These are phyloP conservation scores for Catajapyx aquilonaris DNA, from an alignment of 1,140 invertebrate species.

Conservation along the genomic window DNA sequence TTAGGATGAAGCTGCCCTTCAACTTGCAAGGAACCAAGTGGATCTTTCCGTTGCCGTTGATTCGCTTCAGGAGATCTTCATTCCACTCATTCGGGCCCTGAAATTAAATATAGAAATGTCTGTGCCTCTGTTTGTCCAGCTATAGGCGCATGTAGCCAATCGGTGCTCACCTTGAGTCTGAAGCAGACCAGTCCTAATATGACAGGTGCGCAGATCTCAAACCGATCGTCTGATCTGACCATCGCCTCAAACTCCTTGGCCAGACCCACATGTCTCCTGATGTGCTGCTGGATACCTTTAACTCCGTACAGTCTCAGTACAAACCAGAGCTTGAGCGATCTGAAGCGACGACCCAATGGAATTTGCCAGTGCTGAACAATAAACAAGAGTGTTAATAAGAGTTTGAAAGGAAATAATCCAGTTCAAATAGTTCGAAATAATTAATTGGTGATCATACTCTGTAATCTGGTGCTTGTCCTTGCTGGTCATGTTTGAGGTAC, in stretches of 20 bases:
- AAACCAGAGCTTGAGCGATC: slow-evolving; percentile 88
- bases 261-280: slow-evolving; percentile 49
- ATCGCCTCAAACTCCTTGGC: slow-evolving; percentile 54
- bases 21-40: slow-evolving; percentile 86
- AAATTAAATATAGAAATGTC: slow-evolving; percentile 9
- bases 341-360: slow-evolving; percentile 67
- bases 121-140: neutral
- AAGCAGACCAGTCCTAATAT: slow-evolving; percentile 74
- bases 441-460: slow-evolving; percentile 46
- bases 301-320: slow-evolving; percentile 66
- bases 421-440: neutral
- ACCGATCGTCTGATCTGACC: slow-evolving; percentile 43
- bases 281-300: slow-evolving; percentile 51
- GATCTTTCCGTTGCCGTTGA: slow-evolving; percentile 81
- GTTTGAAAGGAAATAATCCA: too few relatives aligned
- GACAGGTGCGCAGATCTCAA: slow-evolving; percentile 50
- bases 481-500: slow-evolving; percentile 77
- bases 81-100: slow-evolving; percentile 61
- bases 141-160: neutral
- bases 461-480: slow-evolving; percentile 76
- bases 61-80: slow-evolving; percentile 57
- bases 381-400: too few relatives aligned
- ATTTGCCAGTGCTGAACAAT: slow-evolving; percentile 78
- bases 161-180: slow-evolving; percentile 38
- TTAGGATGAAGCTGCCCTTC: slow-evolving; percentile 59